A percentile compares a stretch with the other conserved stretches of the same genome.
Evolutionary conservation across 2,113 vertebrate species (phyloP).

Genomic region (Naja naja): DNA sequence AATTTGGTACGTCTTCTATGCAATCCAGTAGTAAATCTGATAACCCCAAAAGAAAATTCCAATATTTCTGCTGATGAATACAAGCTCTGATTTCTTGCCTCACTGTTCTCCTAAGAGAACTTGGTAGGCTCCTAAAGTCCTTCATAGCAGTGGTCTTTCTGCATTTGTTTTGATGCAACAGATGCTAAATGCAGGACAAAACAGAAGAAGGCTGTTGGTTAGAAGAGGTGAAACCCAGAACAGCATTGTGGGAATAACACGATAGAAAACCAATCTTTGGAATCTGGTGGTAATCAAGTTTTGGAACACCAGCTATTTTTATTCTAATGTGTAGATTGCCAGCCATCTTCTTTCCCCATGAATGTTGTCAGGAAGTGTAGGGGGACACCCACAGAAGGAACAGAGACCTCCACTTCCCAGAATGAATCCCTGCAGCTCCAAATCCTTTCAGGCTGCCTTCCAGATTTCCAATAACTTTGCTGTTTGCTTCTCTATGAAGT

Average conservation of each 20-base stretch:
- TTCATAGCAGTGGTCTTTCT: neutral
- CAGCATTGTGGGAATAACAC: neutral
- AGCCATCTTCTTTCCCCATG: neutral
- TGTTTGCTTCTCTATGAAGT: constrained; percentile 14
- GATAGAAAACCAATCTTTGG: neutral
- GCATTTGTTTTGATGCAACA: constrained; percentile 7
- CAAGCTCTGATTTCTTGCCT: neutral
- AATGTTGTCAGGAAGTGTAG: neutral
- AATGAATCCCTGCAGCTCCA: neutral
- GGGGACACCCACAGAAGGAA: neutral
- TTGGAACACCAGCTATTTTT: neutral
- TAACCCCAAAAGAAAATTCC: neutral
- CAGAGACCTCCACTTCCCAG: neutral
- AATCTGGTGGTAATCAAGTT: neutral
- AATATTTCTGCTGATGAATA: neutral
- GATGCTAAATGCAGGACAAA: neutral
- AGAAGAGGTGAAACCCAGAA: neutral
- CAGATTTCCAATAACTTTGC: neutral
- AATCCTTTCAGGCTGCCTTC: neutral
- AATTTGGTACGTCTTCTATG: constrained; percentile 7
- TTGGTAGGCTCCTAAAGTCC: constrained; percentile 3
- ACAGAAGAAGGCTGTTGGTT: neutral
- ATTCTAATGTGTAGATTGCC: neutral
- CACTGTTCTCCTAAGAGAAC: neutral
- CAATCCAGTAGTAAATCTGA: neutral